Base-by-base conservation (phyloP, 92 coral and sea anemone species). In the Palythoa caribaeorum region DNA sequence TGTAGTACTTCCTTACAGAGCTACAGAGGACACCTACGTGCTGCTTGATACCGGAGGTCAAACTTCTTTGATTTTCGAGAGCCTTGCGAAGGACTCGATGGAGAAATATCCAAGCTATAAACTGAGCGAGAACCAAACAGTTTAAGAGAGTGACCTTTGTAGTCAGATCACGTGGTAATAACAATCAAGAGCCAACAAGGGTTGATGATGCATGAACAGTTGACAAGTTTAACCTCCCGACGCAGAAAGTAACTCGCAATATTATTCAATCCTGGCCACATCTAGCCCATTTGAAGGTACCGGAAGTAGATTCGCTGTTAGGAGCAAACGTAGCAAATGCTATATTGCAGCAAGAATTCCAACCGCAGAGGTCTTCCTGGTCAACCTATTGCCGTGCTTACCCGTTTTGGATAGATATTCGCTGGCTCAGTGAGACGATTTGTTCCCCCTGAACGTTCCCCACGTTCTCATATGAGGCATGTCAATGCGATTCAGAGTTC, bases 21-120 rank as follows among this genome's bases (percentile, higher is more conserved):
- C 84, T 87, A 88, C 76, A 55, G n/a, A 59, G 66, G 66, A 59
- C 66, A 59, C 66, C 66, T 59, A 59, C 66, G 66, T 20, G 21
- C 21, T 59, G 14, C 66, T 59, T 59, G 66, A 17, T 90, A 91
- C 90, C 35, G 93, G 92, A 15, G 88, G 92, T 63, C 92, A 92
- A 60, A 71, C 92, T 6, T 74, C 93, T 7, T 88, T 90, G 6
- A 84, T 88, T 66, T 69, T 91, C 7, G 90, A 86, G 47, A 70
- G 48, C 57, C 81, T 88, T 62, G 89, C 94, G 12, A 52, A 38
- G 86, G 88, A 50, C 79, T 87, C 15, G 79, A 74, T n/a, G 93
- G 87, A 28, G 60, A 86, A 77, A 38, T 14, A 1, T 65, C 53
- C 9, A 3, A 74, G 6, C 88, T 28, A 83, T 93, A 7, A 93